Conservation (phyloP, 1,140 invertebrate species). For the Globodera ellingtonae region DNA sequence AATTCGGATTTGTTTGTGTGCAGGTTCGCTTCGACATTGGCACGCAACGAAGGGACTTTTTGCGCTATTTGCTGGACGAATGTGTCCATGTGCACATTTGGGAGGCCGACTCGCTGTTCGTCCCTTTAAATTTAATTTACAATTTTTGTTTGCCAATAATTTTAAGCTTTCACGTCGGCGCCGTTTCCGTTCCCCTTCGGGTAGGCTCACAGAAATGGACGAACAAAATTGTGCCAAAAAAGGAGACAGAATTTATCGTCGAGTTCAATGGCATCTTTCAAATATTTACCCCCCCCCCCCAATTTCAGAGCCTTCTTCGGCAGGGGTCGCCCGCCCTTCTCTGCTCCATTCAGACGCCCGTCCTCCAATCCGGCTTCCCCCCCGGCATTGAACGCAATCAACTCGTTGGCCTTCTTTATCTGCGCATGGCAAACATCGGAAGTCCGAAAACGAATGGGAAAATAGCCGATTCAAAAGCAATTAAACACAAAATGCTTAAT, state of each 20-base stretch:
- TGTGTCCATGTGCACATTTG: constrained; percentile 52
- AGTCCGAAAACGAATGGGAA: constrained; percentile 25
- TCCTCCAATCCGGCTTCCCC: constrained; percentile 39
- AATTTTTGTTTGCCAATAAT: neutral
- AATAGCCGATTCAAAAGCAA: too few species aligned
- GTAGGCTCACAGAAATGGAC: constrained; percentile 24
- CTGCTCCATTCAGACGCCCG: constrained; percentile 41
- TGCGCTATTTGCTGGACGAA: constrained; percentile 34
- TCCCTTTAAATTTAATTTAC: constrained; percentile 26
- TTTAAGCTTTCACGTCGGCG: constrained; percentile 39
- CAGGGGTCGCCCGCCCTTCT: constrained; percentile 45
- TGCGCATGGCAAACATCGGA: constrained; percentile 55
- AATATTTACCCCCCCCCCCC: neutral
- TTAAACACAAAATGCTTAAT: too few species aligned
- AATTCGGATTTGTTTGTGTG: neutral
- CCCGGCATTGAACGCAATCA: neutral
- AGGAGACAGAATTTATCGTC: neutral
- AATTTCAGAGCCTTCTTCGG: constrained; percentile 28
- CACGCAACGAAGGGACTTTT: constrained; percentile 40
- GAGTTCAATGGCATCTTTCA: neutral
- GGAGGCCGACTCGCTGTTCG: constrained; percentile 49
- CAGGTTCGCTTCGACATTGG: constrained; percentile 33
- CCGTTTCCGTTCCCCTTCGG: constrained; percentile 45
- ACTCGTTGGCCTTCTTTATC: constrained; percentile 40
- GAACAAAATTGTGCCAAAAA: too few species aligned